These are phyloP conservation scores for Caenorhabditis remanei DNA, from an alignment of 1,140 invertebrate genomes.

Conservation along the genomic window DNA sequence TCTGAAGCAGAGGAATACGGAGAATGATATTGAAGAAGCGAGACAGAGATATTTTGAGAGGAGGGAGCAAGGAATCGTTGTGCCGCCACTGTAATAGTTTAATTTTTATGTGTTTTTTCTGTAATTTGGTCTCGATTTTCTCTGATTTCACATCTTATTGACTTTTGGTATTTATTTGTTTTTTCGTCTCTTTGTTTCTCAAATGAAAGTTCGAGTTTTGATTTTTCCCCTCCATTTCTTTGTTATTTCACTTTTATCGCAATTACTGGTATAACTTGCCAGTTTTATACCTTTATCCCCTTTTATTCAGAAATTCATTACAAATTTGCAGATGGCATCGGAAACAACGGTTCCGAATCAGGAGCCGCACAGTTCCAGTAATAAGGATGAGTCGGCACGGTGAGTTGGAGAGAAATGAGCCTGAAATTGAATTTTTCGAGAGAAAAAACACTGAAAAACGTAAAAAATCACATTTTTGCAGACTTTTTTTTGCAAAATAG, in stretches of 20 bases:
- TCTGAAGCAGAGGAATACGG: slow-evolving; percentile 62
- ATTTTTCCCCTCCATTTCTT: not conserved
- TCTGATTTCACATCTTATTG: no score
- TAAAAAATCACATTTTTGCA: no score
- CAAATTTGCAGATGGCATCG: not conserved
- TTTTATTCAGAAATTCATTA: no score
- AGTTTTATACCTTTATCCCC: no score
- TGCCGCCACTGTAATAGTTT: slow-evolving; percentile 16
- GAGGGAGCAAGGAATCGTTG: slow-evolving; percentile 40
- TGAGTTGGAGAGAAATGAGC: not conserved
- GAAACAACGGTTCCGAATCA: not conserved
- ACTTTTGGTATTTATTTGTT: not conserved
- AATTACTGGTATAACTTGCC: not conserved
- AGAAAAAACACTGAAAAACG: no score
- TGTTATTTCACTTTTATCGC: not conserved
- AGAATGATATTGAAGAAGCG: slow-evolving; percentile 60
- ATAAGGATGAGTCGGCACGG: slow-evolving; percentile 31
- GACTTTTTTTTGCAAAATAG: no score
- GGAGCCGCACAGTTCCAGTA: slow-evolving; percentile 20
- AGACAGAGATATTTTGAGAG: slow-evolving; percentile 65
- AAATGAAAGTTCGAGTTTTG: not conserved
- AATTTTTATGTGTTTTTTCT: not conserved
- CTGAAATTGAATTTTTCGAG: no score
- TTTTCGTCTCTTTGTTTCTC: not conserved
- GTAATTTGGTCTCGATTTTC: not conserved